Evolutionary conservation across 2,797 vertebrate species (phyloP), one percentile per base, ranked within the genome.

Genomic region (Phalanger gymnotis): DNA sequence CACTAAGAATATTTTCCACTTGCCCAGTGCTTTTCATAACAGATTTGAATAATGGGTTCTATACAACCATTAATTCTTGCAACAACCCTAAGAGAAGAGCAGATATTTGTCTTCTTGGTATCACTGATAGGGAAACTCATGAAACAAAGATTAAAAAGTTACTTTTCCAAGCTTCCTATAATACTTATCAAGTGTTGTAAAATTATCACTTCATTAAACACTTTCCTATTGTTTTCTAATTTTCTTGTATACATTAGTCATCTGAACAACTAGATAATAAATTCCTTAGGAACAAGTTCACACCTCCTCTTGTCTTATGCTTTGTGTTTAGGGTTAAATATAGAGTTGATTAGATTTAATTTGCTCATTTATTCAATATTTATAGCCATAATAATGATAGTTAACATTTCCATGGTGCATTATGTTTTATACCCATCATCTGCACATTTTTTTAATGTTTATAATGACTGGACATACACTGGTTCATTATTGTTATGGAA

Each of bases 41-140:
- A 30, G 27, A 91, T 90, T 96, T 93, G 95, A 96, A 94, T 73
- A 61, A 57, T 92, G 93, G 56, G 0, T 90, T 96, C 93, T 81
- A 93, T 22, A 22, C 52, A 58, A 91, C 81, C 94, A 92, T 54
- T 47, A 27, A 53, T 51, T 55, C 91, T 10, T 73, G 4, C 16
- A 90, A 5, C 5, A 16, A 54, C 93, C 2, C 28, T 87, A n/a
- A 95, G n/a, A 96, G 10, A 95, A 95, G 5, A n/a, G 51, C 1
- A 93, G 25, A 96, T 27, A 92, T 93, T 66, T 92, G 4, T 56
- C 92, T 54, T 55, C 53, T 31, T 91, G 91, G 16, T 14, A 91
- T 92, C 92, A 22, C 90, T 3, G 7, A 51, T 2, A 91, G 31
- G 30, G 19, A 94, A 92, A 92, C 0, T 61, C 12, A 56, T 96